phyloP scores from a whole-genome alignment of 1,140 invertebrate genomes.

The Bombus waltoni region DNA sequence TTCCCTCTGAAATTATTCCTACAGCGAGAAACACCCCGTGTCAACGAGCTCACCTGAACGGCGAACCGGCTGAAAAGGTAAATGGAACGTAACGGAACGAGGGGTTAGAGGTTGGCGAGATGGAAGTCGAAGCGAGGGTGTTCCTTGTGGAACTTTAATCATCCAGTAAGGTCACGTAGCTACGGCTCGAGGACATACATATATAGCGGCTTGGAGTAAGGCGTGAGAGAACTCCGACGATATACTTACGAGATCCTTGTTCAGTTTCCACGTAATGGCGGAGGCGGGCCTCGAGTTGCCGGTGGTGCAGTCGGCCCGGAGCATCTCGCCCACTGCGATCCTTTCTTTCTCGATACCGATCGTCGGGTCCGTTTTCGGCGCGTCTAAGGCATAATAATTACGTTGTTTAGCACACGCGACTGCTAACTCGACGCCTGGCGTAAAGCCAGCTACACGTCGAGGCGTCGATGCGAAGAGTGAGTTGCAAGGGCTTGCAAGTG shows the following conservation, averaged over 20 bases:
- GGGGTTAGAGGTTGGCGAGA: neutral
- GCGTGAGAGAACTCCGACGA: slow-evolving; percentile 30
- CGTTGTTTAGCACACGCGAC: slow-evolving; percentile 59
- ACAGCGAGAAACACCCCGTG: neutral
- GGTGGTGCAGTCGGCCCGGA: slow-evolving; percentile 91
- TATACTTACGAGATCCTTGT: slow-evolving; percentile 88
- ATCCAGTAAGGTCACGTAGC: slow-evolving; percentile 76
- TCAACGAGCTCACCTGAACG: slow-evolving; percentile 7
- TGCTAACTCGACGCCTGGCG: slow-evolving; percentile 61
- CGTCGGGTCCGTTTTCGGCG: slow-evolving; percentile 78
- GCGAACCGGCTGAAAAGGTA: slow-evolving; percentile 6
- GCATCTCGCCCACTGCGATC: slow-evolving; percentile 85
- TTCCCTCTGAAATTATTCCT: neutral
- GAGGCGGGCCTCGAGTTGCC: slow-evolving; percentile 89
- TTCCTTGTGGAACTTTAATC: slow-evolving; percentile 68
- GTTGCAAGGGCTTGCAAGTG: no score
- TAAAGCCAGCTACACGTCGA: slow-evolving; percentile 19
- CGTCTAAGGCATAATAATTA: slow-evolving; percentile 78
- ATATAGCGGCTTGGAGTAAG: slow-evolving; percentile 7
- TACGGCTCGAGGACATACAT: slow-evolving; percentile 47
- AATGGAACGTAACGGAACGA: slow-evolving; percentile 51
- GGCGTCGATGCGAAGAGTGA: neutral
- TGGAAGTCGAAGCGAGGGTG: slow-evolving; percentile 42
- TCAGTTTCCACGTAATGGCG: slow-evolving; percentile 92
- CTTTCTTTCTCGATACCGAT: slow-evolving; percentile 77